A percentile compares a stretch with the other conserved stretches of the same genome.
Evolutionary conservation across 35 echinoderm and acorn worm species (phyloP).

Genomic region (Ptychodera flava): DNA sequence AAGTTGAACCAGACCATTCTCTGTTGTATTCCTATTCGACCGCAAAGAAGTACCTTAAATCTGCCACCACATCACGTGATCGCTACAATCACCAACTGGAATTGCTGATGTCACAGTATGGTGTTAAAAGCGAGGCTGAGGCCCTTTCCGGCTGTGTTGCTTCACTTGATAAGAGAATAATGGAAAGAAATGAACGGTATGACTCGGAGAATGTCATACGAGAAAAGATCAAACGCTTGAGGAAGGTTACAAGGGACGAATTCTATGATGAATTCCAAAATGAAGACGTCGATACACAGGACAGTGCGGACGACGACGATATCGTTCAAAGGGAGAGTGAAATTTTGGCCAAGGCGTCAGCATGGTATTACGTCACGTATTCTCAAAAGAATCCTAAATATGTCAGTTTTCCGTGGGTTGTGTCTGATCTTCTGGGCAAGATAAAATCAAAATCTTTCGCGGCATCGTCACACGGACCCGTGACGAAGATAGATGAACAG

Average conservation of each 20-base stretch:
- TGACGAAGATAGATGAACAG: too few species aligned
- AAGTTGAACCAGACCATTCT: background rate
- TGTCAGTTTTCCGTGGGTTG: conserved; percentile 23
- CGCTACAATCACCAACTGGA: background rate
- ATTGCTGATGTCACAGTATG: conserved; percentile 13
- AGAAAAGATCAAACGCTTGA: background rate
- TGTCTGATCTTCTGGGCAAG: conserved; percentile 9
- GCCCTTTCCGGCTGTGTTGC: background rate
- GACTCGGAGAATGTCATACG: background rate
- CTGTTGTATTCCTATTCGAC: background rate
- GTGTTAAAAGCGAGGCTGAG: conserved; percentile 11
- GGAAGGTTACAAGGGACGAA: background rate
- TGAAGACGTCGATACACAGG: background rate
- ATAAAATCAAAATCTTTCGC: background rate
- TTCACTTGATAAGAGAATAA: background rate
- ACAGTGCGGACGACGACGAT: background rate
- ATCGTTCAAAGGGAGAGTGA: background rate
- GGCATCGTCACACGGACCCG: background rate
- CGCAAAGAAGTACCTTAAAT: background rate
- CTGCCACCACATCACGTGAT: conserved; percentile 2
- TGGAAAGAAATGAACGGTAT: conserved; percentile 6
- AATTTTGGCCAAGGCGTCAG: background rate
- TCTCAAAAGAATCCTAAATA: background rate
- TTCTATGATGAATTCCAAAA: background rate
- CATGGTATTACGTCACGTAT: conserved; percentile 4